phyloP scores from a whole-genome alignment of 1,140 invertebrate species.

The Drosophila kikkawai region DNA sequence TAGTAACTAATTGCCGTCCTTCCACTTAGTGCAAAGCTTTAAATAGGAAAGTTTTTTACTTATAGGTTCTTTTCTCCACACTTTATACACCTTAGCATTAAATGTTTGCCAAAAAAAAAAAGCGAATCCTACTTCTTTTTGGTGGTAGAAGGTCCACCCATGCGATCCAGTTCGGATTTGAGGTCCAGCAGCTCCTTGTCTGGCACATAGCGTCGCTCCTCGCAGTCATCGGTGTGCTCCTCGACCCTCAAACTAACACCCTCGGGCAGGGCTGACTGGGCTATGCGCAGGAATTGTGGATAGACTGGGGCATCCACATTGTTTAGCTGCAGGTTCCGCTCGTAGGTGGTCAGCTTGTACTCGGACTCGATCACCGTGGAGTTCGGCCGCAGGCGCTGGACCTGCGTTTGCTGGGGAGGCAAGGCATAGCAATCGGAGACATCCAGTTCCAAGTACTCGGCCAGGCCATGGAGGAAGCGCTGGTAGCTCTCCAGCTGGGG shows the following conservation, averaged over 20 bases:
- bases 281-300: constrained; percentile 89
- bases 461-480: constrained; percentile 90
- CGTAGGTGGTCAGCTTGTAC: constrained; percentile 91
- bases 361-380: constrained; percentile 89
- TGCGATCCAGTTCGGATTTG: constrained; percentile 88
- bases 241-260: constrained; percentile 90
- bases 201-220: constrained; percentile 90
- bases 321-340: constrained; percentile 90
- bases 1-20: constrained; percentile 73
- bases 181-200: constrained; percentile 91
- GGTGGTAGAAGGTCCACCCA: constrained; percentile 85
- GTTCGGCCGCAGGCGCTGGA: constrained; percentile 89
- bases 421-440: constrained; percentile 91
- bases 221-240: constrained; percentile 87
- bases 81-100: constrained; percentile 59
- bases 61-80: constrained; percentile 38
- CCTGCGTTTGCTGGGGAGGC: constrained; percentile 88
- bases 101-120: constrained; percentile 65
- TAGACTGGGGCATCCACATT: constrained; percentile 87
- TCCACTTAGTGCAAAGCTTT: constrained; percentile 78
- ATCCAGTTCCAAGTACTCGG: constrained; percentile 90
- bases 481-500: constrained; percentile 92
- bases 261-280: constrained; percentile 90
- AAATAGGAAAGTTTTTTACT: constrained; percentile 76
- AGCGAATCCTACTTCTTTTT: constrained; percentile 85